These are phyloP conservation scores for Drosophila diplacantha DNA, from an alignment of 2,888 invertebrate genomes.

Conservation along the genomic window DNA sequence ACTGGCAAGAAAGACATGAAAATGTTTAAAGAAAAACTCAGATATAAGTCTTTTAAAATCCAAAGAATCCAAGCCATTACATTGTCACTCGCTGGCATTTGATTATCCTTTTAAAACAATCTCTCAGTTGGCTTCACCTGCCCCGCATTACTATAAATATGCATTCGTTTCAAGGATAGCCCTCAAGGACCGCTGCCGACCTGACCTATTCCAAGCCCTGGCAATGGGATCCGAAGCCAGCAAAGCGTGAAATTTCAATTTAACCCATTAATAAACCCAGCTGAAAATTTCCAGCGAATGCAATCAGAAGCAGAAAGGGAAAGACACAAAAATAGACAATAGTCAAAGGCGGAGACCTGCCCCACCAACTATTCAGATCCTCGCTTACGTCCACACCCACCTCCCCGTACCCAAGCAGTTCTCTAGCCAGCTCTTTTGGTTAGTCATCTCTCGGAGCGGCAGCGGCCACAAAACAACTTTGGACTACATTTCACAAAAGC, in stretches of 20 bases:
- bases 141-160: conserved; percentile 28
- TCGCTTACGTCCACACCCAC: neutral
- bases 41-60: neutral
- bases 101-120: conserved; percentile 11
- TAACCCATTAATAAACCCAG: conserved; percentile 64
- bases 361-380: conserved; percentile 24
- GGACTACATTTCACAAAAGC: conserved; percentile 63
- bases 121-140: conserved; percentile 26
- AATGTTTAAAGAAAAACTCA: neutral
- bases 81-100: conserved; percentile 3
- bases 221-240: conserved; percentile 28
- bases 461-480: conserved; percentile 53
- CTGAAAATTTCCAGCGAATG: conserved; percentile 42
- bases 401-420: neutral
- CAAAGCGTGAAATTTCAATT: conserved; percentile 67
- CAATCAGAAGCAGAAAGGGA: conserved; percentile 43
- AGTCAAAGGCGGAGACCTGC: conserved; percentile 21
- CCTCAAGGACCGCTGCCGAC: conserved; percentile 13
- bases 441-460: conserved; percentile 36
- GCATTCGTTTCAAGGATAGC: conserved; percentile 31
- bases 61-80: neutral
- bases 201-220: conserved; percentile 34
- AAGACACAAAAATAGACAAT: conserved; percentile 30
- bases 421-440: conserved; percentile 33
- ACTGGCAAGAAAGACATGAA: neutral